Evolutionary conservation across 2,113 vertebrate species (phyloP), one percentile per base, ranked within the genome.

Genomic region (Podocnemis expansa): DNA sequence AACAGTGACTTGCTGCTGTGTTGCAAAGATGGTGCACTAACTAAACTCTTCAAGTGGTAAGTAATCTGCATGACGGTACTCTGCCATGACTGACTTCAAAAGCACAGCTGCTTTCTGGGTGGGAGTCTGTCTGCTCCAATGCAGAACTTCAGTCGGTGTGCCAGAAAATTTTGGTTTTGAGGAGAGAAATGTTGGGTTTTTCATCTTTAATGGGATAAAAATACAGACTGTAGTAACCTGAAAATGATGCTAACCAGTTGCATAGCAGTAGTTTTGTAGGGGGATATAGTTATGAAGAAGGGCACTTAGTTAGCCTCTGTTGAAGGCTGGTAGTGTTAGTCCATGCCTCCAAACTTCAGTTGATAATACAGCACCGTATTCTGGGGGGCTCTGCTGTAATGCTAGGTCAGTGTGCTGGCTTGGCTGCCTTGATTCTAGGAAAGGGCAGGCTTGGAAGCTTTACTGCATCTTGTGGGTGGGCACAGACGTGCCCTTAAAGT

Each of bases 51-150:
- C 80, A 52, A 83, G 94, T 80, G 79, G 85, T 41, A 83, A 31
- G 90, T 94, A 85, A 67, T 78, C 95, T 75, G 45, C 80, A 31
- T 78, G 87, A 31, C 78, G 75, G 89, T 93, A 82, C 91, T 94
- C 78, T 70, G n/a, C 87, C 56, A 82, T 78, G 84, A 83, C 82
- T 19, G 52, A 5, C 0, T 75, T 19, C 80, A 47, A 56, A 87
- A 60, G 60, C 82, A 55, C 13, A 89, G 82, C 84, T 1, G 0
- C 67, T 82, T 38, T 75, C 86, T 94, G 93, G 51, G 51, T 58
- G 13, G 76, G 83, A 70, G 78, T 86, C 87, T 92, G 81, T 41
- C 81, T 86, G 87, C 82, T 41, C 52, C 41, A 25, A 81, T 58
- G 89, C 93, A 92, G 81, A 92, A 84, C 87, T 95, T 87, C 38